Percentiles rank a stretch among this genome's conserved stretches.
These are phyloP conservation scores for Ptychoptera albimana DNA, from an alignment of 2,888 invertebrate genomes.

Conservation along the genomic window DNA sequence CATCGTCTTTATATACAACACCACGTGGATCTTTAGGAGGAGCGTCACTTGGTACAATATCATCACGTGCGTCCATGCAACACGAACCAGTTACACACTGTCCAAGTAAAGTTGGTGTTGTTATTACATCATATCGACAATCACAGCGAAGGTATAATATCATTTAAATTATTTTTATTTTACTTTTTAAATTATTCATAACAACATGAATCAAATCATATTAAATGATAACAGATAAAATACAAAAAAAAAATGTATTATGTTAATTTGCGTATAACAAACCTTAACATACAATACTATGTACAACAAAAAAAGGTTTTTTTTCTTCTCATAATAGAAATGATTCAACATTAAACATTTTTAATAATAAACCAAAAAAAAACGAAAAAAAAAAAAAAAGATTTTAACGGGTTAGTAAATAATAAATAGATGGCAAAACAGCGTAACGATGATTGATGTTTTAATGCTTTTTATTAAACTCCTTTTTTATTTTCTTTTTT, in stretches of 20 bases:
- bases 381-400: too few relatives aligned
- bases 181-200: neutral
- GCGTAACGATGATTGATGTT: neutral
- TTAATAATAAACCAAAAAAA: too few relatives aligned
- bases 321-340: too few relatives aligned
- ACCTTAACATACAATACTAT: too few relatives aligned
- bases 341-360: too few relatives aligned
- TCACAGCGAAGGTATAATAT: slow-evolving; percentile 61
- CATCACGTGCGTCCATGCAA: slow-evolving; percentile 44
- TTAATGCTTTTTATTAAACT: too few relatives aligned
- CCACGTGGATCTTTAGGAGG: slow-evolving; percentile 15
- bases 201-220: neutral
- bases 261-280: too few relatives aligned
- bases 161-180: slow-evolving; percentile 1
- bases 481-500: too few relatives aligned
- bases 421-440: neutral
- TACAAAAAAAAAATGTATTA: too few relatives aligned
- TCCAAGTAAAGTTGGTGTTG: slow-evolving; percentile 69
- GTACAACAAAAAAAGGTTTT: too few relatives aligned
- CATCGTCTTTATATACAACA: slow-evolving; percentile 13
- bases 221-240: too few relatives aligned
- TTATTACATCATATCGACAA: slow-evolving; percentile 77
- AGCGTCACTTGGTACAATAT: slow-evolving; percentile 22
- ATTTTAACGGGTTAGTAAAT: neutral
- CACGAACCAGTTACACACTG: slow-evolving; percentile 31